These are phyloP conservation scores for Amphipyra berbera DNA, from an alignment of 2,888 invertebrate genomes.

Conservation along the genomic window DNA sequence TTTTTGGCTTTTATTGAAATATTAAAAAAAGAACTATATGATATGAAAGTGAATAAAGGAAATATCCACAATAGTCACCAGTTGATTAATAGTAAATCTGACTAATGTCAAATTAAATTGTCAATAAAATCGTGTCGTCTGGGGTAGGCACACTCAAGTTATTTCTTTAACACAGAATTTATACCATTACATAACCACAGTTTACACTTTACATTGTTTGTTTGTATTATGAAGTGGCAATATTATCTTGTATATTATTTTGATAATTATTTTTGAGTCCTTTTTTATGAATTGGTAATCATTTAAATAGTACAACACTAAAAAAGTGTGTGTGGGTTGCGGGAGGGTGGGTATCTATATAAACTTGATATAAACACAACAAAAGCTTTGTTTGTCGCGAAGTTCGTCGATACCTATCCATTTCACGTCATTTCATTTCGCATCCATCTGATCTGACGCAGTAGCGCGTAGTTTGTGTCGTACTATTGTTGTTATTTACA, in stretches of 20 bases:
- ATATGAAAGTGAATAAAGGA: too few relatives aligned
- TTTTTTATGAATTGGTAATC: conserved; percentile 1
- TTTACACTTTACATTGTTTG: too few relatives aligned
- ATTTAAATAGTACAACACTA: conserved; percentile 30
- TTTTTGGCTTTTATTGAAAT: too few relatives aligned
- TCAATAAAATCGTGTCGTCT: too few relatives aligned
- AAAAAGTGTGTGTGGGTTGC: conserved; percentile 40
- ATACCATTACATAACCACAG: too few relatives aligned
- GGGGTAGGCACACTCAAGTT: too few relatives aligned
- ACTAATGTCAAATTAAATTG: too few relatives aligned
- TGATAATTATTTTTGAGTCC: background rate
- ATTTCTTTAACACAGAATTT: background rate
- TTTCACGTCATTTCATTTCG: conserved; percentile 41
- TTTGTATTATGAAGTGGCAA: too few relatives aligned
- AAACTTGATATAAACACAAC: conserved; percentile 55
- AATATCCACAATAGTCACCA: too few relatives aligned
- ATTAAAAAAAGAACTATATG: too few relatives aligned
- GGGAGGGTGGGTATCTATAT: conserved; percentile 55
- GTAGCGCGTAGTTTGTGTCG: conserved; percentile 53
- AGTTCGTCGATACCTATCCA: conserved; percentile 54
- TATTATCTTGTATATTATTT: background rate
- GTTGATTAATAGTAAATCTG: too few relatives aligned
- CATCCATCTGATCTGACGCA: conserved; percentile 57
- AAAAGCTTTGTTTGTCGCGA: conserved; percentile 66
- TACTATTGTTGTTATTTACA: conserved; percentile 61